Evolutionary conservation across 2,888 invertebrate genomes (phyloP), one percentile per base, ranked within the genome.

Genomic region (Acanthosepion lycidas): DNA sequence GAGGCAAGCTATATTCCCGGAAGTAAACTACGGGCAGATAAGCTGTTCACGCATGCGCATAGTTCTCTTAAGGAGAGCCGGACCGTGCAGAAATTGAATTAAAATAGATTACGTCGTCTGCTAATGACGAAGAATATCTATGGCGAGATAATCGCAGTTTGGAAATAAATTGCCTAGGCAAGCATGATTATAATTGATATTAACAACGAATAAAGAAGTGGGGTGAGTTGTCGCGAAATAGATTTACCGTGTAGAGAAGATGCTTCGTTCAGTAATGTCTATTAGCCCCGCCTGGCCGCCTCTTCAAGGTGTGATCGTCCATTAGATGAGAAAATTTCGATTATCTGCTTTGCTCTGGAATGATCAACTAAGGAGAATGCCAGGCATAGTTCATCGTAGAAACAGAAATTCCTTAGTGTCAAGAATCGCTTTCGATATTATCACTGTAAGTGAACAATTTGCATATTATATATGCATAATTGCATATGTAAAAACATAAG

Each of bases 81-180:
- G 78, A 33, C 78, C 78, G 78, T 78, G 78, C 15, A 78, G 78
- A 78, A 33, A 78, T 78, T n/a, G 78, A 78, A 78, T 78, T 78
- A 78, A 78, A 78, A 78, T 78, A 78, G 78, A 78, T 78, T 78
- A 78, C 78, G 78, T n/a, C n/a, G 78, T 78, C 78, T 78, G 78
- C n/a, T 78, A 78, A 78, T 78, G 78, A 78, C 78, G 78, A n/a
- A 78, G 78, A 78, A 78, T 78, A 78, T 78, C n/a, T 33, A n/a
- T 78, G 78, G 78, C 78, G 78, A 78, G 78, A 78, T 78, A 78
- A n/a, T 78, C 78, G 78, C 15, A 78, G 78, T 78, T 78, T 78
- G n/a, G 78, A 78, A 78, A 33, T 78, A 78, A 78, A 78, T 78
- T 78, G 78, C 78, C 78, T n/a, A 78, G 12, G 78, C 78, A 78